Percentiles rank a stretch among this genome's conserved stretches.
Evolutionary conservation across 2,797 vertebrate genomes (phyloP).

Genomic region (Pseudotriccus pelzelni): DNA sequence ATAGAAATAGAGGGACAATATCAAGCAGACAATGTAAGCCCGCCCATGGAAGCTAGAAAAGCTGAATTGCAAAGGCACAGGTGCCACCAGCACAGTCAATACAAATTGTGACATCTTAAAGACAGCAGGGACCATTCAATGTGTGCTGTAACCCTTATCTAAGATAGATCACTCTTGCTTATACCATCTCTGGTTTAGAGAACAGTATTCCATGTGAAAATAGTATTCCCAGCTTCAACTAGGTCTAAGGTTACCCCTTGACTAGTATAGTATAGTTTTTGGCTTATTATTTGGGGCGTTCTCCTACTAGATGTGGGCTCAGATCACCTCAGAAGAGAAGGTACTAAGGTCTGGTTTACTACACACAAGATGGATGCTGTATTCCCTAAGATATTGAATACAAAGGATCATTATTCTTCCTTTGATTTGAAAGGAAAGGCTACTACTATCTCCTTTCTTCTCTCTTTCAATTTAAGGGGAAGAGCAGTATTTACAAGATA

Average conservation of each 20-base stretch:
- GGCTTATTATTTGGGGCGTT: neutral
- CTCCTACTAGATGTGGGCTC: neutral
- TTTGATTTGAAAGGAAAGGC: neutral
- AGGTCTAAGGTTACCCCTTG: neutral
- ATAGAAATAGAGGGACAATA: neutral
- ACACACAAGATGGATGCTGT: neutral
- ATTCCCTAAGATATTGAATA: neutral
- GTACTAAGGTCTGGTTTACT: neutral
- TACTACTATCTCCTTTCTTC: neutral
- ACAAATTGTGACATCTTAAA: neutral
- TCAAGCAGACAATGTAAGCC: neutral
- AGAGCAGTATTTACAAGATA: neutral
- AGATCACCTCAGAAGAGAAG: neutral
- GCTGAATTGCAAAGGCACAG: neutral
- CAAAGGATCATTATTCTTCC: neutral
- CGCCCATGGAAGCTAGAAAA: neutral
- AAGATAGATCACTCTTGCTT: neutral
- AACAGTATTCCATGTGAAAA: neutral
- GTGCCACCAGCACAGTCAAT: neutral
- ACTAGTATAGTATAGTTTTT: neutral
- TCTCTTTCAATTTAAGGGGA: neutral
- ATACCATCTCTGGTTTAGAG: neutral
- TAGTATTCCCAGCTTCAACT: neutral
- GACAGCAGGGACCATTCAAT: neutral
- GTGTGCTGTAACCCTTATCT: neutral